Evolutionary conservation across 2,797 vertebrate species (phyloP).

Genomic region (Cheirogaleus major): DNA sequence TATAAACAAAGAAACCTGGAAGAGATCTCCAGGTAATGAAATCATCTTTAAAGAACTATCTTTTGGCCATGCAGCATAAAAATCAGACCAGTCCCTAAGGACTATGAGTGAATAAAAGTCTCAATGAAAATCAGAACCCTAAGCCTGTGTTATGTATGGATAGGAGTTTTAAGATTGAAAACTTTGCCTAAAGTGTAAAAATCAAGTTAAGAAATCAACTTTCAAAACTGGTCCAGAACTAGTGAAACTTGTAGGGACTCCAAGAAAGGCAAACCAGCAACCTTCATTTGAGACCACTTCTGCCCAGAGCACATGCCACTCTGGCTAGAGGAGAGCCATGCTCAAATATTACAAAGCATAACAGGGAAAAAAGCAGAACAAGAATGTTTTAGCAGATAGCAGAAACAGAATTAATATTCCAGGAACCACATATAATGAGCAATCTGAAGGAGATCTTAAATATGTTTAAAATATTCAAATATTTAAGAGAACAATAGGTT

Average conservation of each 20-base stretch:
- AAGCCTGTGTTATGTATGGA: neutral
- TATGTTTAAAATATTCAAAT: slow-evolving; percentile 9
- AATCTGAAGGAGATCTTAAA: neutral
- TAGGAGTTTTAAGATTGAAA: neutral
- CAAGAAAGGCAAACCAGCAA: neutral
- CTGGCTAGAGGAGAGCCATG: neutral
- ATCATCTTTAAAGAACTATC: neutral
- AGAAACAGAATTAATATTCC: neutral
- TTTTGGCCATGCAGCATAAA: neutral
- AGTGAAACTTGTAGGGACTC: neutral
- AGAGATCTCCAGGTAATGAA: neutral
- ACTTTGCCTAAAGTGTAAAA: neutral
- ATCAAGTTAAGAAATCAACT: slow-evolving; percentile 4
- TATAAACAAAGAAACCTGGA: neutral
- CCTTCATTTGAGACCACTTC: neutral
- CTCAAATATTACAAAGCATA: neutral
- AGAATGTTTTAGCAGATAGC: neutral
- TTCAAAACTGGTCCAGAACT: neutral
- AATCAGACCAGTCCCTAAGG: neutral
- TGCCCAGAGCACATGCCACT: neutral
- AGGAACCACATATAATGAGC: neutral
- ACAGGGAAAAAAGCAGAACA: neutral
- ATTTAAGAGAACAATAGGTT: neutral
- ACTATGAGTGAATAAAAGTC: neutral
- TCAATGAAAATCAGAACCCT: neutral